These are phyloP conservation scores for Adelphocoris suturalis DNA, from an alignment of 2,888 invertebrate genomes.

Conservation along the genomic window DNA sequence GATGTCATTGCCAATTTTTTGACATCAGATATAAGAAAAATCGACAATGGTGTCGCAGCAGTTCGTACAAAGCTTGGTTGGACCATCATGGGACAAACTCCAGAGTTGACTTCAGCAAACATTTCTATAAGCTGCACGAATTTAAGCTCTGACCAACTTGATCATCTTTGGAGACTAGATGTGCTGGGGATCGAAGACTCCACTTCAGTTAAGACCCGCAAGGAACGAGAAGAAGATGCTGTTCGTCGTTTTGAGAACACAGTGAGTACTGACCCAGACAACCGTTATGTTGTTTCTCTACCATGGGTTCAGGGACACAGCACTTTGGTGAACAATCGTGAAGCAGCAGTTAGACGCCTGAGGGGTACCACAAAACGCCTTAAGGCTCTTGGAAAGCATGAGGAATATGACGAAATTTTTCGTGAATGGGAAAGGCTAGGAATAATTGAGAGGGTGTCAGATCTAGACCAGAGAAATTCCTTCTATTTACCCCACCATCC, in stretches of 20 bases:
- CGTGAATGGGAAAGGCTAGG: conserved; percentile 76
- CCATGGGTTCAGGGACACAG: conserved; percentile 77
- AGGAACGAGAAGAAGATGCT: conserved; percentile 46
- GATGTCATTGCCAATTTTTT: conserved; percentile 37
- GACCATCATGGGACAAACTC: conserved; percentile 56
- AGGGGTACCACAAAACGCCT: conserved; percentile 74
- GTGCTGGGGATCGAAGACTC: conserved; percentile 71
- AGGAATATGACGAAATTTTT: conserved; percentile 76
- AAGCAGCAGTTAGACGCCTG: conserved; percentile 75
- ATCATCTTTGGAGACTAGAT: conserved; percentile 72
- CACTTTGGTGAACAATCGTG: conserved; percentile 76
- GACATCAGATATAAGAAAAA: background rate
- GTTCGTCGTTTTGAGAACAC: conserved; percentile 74
- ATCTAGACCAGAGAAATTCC: conserved; percentile 66
- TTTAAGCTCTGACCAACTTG: background rate
- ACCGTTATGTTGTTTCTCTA: conserved; percentile 77
- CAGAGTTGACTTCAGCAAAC: background rate
- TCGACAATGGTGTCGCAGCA: conserved; percentile 12
- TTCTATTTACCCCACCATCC: conserved; percentile 73
- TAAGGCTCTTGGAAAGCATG: conserved; percentile 47
- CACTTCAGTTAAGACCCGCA: background rate
- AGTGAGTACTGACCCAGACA: conserved; percentile 75
- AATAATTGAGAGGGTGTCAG: conserved; percentile 76
- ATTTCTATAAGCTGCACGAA: background rate
- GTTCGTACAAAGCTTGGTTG: conserved; percentile 50